These are phyloP conservation scores for Glossophaga mutica DNA, from an alignment of 2,797 vertebrate genomes.

Conservation along the genomic window DNA sequence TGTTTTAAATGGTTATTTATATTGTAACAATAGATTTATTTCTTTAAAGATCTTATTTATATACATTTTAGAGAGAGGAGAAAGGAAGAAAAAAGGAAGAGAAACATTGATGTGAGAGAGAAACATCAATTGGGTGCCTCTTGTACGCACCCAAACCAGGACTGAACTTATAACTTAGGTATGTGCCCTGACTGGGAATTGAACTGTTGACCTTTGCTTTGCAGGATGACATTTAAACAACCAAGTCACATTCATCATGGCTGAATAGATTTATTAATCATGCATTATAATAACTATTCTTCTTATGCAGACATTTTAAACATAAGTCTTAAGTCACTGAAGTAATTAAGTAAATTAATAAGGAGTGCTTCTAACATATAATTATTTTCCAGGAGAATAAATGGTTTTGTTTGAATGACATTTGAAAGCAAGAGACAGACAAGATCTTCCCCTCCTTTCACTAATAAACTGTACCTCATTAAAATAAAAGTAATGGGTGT, in stretches of 20 bases:
- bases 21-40: background rate
- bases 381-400: constrained; percentile 37
- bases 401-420: background rate
- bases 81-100: background rate
- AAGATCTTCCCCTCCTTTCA: background rate
- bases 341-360: background rate
- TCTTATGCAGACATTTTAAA: constrained; percentile 8
- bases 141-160: background rate
- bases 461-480: background rate
- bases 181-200: background rate
- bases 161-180: background rate
- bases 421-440: constrained; percentile 27
- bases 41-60: background rate
- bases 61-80: background rate
- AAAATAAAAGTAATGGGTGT: background rate
- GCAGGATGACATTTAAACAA: background rate
- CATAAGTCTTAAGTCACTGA: background rate
- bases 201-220: background rate
- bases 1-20: background rate
- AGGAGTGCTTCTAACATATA: background rate
- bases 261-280: background rate
- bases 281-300: background rate
- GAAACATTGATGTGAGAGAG: background rate
- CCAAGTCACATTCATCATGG: background rate
- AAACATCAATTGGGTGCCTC: background rate